Evolutionary conservation across 2,113 vertebrate species (phyloP), one percentile per base, ranked within the genome.

Genomic region (Platysternon megacephalum): DNA sequence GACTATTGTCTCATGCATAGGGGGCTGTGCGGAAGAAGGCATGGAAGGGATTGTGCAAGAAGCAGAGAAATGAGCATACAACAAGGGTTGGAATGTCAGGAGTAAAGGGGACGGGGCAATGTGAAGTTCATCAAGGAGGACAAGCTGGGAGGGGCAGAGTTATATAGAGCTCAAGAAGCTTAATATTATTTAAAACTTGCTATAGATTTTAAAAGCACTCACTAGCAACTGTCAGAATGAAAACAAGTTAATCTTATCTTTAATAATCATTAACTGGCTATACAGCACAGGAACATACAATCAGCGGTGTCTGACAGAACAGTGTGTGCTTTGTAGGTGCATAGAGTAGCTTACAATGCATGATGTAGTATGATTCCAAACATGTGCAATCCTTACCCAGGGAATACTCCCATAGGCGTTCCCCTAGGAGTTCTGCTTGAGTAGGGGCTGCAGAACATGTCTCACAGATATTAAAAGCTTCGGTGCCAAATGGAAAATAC

Each of bases 11-110:
- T 49, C 87, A 42, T 52, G 85, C 29, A 86, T 49, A 35, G 35
- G 81, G 0, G 5, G 32, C 19, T 76, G 0, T 11, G 1, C 46
- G 35, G 35, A 90, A 55, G 32, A 14, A 39, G 16, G 19, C 22
- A 28, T 82, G 42, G 55, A 79, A 49, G 13, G 65, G 9, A 39
- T 72, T 72, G 14, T 9, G 8, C n/a, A 72, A 72, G 65, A 72
- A 39, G 65, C 35, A 68, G 35, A 72, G 65, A 72, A 39, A 39
- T 72, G 65, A 39, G n/a, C n/a, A 39, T n/a, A 39, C n/a, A n/a
- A 35, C 35, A 39, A n/a, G n/a, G n/a, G 10, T 72, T 39, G 65
- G 19, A 19, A 72, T n/a, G 35, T 39, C 65, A 39, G 61, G 61
- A n/a, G 17, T 65, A 49, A 68, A 80, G 74, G 26, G 51, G 52